phyloP scores from a whole-genome alignment of 1,140 invertebrate genomes.

The Drosophila kikkawai region DNA sequence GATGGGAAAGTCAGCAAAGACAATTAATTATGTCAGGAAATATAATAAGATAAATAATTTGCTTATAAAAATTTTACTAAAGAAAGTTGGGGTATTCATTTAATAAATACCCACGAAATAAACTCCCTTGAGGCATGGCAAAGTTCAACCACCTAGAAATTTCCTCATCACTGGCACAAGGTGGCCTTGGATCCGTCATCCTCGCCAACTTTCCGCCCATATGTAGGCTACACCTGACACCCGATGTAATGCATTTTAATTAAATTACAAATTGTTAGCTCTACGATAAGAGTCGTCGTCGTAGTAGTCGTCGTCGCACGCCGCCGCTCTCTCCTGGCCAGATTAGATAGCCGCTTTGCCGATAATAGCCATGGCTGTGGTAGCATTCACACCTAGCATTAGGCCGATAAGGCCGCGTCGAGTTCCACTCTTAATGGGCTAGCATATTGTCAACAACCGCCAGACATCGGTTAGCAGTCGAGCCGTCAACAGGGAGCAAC shows the following conservation, averaged over 20 bases:
- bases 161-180: neutral
- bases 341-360: constrained; percentile 61
- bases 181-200: constrained; percentile 5
- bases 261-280: constrained; percentile 57
- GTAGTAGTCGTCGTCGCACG: constrained; percentile 17
- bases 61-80: neutral
- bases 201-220: constrained; percentile 19
- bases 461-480: constrained; percentile 47
- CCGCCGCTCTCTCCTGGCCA: neutral
- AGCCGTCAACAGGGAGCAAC: constrained; percentile 31
- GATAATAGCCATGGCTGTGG: constrained; percentile 39
- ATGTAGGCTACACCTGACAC: constrained; percentile 48
- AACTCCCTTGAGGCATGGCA: neutral
- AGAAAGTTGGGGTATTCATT: too few relatives aligned
- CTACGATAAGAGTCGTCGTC: constrained; percentile 22
- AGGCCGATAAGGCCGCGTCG: constrained; percentile 47
- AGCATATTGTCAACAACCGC: constrained; percentile 44
- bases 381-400: constrained; percentile 36
- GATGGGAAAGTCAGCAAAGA: neutral
- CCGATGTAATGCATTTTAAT: constrained; percentile 59
- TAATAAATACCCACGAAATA: neutral
- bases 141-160: neutral
- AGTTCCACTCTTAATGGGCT: constrained; percentile 50
- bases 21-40: neutral
- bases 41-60: neutral